These are phyloP conservation scores for Pimpla rufipes DNA, from an alignment of 2,888 invertebrate species.

Conservation along the genomic window DNA sequence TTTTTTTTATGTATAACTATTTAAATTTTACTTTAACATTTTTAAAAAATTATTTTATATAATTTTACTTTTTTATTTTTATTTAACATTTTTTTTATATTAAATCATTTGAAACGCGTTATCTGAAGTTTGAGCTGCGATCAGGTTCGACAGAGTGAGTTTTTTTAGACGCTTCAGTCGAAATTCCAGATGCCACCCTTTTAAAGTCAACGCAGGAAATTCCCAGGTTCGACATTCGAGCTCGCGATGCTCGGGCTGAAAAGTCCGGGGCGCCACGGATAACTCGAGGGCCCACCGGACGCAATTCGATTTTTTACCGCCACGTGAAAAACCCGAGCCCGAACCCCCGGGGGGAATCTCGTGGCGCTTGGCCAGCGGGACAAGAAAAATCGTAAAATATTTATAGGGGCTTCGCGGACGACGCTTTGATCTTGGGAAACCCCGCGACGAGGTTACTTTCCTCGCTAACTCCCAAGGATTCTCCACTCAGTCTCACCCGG, in stretches of 20 bases:
- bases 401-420: not conserved
- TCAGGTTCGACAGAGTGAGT: too few species aligned
- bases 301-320: conserved; percentile 16
- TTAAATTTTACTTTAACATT: too few species aligned
- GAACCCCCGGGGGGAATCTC: too few species aligned
- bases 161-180: too few species aligned
- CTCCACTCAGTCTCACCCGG: not conserved
- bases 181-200: too few species aligned
- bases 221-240: not conserved
- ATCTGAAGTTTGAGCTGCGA: too few species aligned
- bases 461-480: not conserved
- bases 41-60: too few species aligned
- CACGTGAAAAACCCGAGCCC: conserved; percentile 3
- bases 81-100: too few species aligned
- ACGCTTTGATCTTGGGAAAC: not conserved
- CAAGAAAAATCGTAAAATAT: conserved; percentile 20
- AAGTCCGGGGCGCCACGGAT: not conserved
- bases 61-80: too few species aligned
- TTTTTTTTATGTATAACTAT: too few species aligned
- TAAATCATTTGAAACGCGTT: too few species aligned
- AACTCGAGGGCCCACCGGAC: conserved; percentile 8
- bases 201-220: too few species aligned
- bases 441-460: not conserved
- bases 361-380: not conserved
- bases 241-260: not conserved